Conservation (phyloP, 1,140 invertebrate species). For the Physella acuta region DNA sequence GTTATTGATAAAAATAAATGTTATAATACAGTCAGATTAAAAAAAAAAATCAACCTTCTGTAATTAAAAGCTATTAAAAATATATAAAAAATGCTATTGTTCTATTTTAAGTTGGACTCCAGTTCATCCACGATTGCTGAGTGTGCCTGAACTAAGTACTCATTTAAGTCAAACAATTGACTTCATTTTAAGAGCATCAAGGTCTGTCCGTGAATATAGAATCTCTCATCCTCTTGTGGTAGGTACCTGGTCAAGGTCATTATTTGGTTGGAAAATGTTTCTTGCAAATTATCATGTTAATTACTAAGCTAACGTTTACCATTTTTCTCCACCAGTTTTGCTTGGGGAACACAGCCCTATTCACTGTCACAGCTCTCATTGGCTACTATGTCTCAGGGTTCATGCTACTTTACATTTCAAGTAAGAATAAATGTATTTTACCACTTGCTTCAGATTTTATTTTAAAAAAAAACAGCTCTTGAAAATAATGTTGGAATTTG, state of each 20-base stretch:
- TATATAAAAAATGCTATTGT: no score
- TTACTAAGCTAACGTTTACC: not conserved
- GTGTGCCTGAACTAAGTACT: conserved; percentile 56
- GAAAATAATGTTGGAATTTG: no score
- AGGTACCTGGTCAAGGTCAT: conserved; percentile 21
- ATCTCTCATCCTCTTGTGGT: conserved; percentile 46
- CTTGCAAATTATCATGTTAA: conserved; percentile 46
- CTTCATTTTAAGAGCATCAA: conserved; percentile 28
- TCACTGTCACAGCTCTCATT: conserved; percentile 41
- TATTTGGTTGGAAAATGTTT: conserved; percentile 40
- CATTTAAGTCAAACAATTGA: conserved; percentile 43
- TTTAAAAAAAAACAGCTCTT: no score
- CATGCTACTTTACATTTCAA: conserved; percentile 48
- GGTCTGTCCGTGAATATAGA: conserved; percentile 40
- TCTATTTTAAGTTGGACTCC: conserved; percentile 55
- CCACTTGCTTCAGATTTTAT: no score
- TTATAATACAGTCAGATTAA: no score
- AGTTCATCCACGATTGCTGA: conserved; percentile 53
- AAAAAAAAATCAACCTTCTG: no score
- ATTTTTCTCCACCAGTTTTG: conserved; percentile 47
- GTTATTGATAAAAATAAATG: no score
- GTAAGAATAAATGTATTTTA: no score
- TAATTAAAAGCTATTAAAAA: no score
- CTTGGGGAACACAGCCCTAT: conserved; percentile 40
- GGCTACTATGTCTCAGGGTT: conserved; percentile 52